Evolutionary conservation across 2,888 invertebrate species (phyloP).

Genomic region (Sthenelais limicola): DNA sequence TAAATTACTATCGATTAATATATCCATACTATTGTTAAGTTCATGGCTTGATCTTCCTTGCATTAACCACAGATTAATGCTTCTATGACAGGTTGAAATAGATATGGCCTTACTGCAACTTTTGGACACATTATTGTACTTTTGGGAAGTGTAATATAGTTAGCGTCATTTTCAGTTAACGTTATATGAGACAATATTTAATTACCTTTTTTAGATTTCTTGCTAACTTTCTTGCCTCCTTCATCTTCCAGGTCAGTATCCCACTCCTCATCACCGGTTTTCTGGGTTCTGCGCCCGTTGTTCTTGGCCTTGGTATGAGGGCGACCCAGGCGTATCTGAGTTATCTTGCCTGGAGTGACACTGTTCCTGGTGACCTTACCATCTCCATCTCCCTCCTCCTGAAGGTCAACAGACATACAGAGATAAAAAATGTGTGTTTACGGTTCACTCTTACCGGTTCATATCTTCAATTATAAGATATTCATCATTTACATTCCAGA

Average conservation of each 20-base stretch:
- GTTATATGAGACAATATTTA: neutral
- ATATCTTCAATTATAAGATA: too few species aligned
- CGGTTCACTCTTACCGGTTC: too few species aligned
- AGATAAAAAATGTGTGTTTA: neutral
- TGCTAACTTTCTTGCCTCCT: slow-evolving; percentile 24
- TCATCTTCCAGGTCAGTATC: slow-evolving; percentile 50
- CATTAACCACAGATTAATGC: too few species aligned
- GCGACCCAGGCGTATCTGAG: slow-evolving; percentile 15
- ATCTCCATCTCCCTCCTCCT: slow-evolving; percentile 6
- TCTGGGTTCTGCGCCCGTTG: neutral
- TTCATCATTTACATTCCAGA: too few species aligned
- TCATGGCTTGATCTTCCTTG: too few species aligned
- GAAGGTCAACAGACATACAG: neutral
- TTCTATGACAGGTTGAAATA: too few species aligned
- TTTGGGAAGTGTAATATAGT: too few species aligned
- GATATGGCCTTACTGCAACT: too few species aligned
- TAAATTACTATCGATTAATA: too few species aligned
- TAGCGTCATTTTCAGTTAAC: too few species aligned
- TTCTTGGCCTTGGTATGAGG: neutral
- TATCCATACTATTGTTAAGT: too few species aligned
- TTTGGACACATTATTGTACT: too few species aligned
- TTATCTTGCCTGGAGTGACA: neutral
- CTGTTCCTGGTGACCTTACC: neutral
- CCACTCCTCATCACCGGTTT: slow-evolving; percentile 46
- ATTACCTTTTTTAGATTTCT: neutral